Base-by-base conservation (phyloP, 2,113 vertebrate genomes). In the Empidonax traillii region DNA sequence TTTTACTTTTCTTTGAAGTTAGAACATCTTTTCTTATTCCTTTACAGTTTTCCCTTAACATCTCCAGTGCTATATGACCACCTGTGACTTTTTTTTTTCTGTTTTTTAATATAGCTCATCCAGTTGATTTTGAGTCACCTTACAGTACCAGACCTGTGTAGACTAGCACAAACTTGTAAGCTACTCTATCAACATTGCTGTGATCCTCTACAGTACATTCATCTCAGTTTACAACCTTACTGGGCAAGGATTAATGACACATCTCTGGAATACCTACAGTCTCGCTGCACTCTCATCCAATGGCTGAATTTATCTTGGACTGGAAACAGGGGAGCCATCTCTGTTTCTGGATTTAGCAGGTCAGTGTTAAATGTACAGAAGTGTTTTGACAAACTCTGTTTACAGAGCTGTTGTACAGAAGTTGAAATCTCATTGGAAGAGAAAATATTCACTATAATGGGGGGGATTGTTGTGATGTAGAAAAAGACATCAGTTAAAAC, bases 241-340 rank as follows among this genome's bases (percentile, higher is more conserved):
- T 99, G 99, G 99, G 98, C 98, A 66, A 98, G 98, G 85, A 98
- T 99, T 94, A 98, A 98, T 84, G 99, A 99, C 79, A 96, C 98
- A n/a, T 98, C 99, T 56, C 96, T 99, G 95, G 98, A 98, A 94
- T 98, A 99, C 96, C 98, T 99, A 85, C 98, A 99, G 98, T 96
- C 98, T 91, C 99, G 99, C 93, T 99, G 99, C 96, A 98, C 98
- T 75, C 99, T 99, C 33, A 98, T 99, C 96, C 99, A 99, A 96
- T 99, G 99, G 98, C 98, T 99, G 97, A 99, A 99, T 98, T 98
- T 99, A 94, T 99, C 99, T 97, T 99, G 99, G 99, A 99, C 99
- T 39, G 99, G 99, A 94, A 99, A 99, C 97, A 98, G 99, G 23
- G 99, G 99, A 92, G 98, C 98, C 81, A 98, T 99, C 96, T 99